phyloP scores from a whole-genome alignment of 2,888 invertebrate species.

The Lasiommata megera region DNA sequence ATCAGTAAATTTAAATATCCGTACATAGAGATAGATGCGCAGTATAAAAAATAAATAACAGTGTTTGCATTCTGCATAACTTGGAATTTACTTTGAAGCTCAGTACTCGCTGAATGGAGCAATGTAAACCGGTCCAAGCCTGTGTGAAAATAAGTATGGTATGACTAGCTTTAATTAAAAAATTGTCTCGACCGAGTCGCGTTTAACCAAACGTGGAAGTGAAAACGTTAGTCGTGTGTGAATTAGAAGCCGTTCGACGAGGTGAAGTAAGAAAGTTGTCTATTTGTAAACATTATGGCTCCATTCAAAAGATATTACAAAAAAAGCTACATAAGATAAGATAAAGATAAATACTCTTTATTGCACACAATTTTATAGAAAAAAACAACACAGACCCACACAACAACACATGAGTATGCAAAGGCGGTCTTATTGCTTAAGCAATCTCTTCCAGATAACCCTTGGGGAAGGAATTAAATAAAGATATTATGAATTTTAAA shows the following conservation, averaged over 20 bases:
- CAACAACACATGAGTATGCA: too few relatives aligned
- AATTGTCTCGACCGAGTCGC: constrained; percentile 1
- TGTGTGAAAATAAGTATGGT: neutral
- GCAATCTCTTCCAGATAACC: too few relatives aligned
- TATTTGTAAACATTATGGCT: constrained; percentile 11
- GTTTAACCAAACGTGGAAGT: constrained; percentile 15
- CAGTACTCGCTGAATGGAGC: constrained; percentile 4
- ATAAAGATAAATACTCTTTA: too few relatives aligned
- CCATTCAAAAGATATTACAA: neutral
- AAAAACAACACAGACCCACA: too few relatives aligned
- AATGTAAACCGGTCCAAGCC: neutral
- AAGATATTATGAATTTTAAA: too few relatives aligned
- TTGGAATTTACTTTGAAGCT: constrained; percentile 7
- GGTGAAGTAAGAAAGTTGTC: constrained; percentile 24
- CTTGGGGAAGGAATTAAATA: too few relatives aligned
- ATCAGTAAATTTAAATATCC: neutral
- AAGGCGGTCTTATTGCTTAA: too few relatives aligned
- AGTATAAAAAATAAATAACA: neutral
- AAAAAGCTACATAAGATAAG: too few relatives aligned
- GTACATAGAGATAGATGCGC: neutral
- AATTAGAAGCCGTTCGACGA: constrained; percentile 23
- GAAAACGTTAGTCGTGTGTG: constrained; percentile 24
- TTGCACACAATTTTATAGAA: neutral
- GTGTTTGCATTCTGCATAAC: neutral
- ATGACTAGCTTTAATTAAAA: constrained; percentile 7